Conservation (phyloP, 2,888 invertebrate genomes). For the Dasysyrphus albostriatus region DNA sequence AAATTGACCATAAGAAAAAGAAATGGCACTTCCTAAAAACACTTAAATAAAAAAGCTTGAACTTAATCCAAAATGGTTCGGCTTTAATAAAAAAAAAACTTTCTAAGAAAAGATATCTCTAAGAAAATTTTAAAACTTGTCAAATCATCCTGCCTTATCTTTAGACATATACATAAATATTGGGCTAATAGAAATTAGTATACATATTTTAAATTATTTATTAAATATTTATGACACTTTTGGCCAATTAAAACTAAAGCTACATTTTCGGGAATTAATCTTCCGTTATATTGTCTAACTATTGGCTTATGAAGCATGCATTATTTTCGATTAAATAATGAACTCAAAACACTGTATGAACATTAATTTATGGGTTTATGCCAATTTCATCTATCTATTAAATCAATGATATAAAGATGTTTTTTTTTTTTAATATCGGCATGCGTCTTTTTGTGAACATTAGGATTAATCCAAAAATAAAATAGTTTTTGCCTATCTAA, state of each 20-base stretch:
- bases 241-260: conserved; percentile 41
- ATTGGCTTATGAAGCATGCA: conserved; percentile 53
- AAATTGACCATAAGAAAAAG: no score
- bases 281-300: conserved; percentile 71
- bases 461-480: conserved; percentile 34
- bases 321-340: conserved; percentile 6
- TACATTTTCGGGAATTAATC: conserved; percentile 18
- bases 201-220: not conserved
- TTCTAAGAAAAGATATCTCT: no score
- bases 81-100: no score
- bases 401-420: conserved; percentile 45
- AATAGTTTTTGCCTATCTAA: conserved; percentile 57
- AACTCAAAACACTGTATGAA: conserved; percentile 4
- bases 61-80: no score
- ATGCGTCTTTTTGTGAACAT: conserved; percentile 36
- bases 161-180: not conserved
- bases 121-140: not conserved
- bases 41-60: no score
- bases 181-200: not conserved
- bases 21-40: no score
- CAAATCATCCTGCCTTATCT: not conserved
- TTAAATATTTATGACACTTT: not conserved
- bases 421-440: conserved; percentile 39
- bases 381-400: conserved; percentile 58
- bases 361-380: conserved; percentile 20